Evolutionary conservation across 2,113 vertebrate species (phyloP), one percentile per base, ranked within the genome.

Genomic region (Pleuronectes platessa): DNA sequence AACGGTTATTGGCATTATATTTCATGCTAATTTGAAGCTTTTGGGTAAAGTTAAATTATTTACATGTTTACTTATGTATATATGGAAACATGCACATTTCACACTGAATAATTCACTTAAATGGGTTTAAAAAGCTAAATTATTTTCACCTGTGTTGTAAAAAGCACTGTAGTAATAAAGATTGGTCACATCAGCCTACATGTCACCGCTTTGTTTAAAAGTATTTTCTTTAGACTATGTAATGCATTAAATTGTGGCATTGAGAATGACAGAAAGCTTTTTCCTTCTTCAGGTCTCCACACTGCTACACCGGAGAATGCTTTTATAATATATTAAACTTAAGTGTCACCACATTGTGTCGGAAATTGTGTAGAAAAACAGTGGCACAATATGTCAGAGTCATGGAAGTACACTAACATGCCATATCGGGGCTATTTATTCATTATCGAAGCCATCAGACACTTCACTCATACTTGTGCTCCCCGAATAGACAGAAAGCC

Each of bases 381-480:
- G 49, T 61, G 63, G 31, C 6, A 24, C 20, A 2, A 4, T 10
- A 76, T 47, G 42, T 61, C 12, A 68, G 17, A 73, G 47, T 20
- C n/a, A 20, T 54, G 20, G 3, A 58, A 21, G 21, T 35, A 27
- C 17, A 69, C 75, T 59, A 55, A 70, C 31, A 55, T 3, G 2
- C 26, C 35, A 42, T 31, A 77, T 76, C 23, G 42, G 27, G 55
- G 63, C 67, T 53, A 40, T 83, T 78, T 78, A 74, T 74, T 71
- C 59, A 84, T 76, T 79, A 78, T 26, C 53, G 56, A 42, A 60
- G 26, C 27, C 61, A 56, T 68, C 47, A 53, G 61, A 63, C 58
- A 88, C 87, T 88, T 85, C 42, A 82, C 72, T 74, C 42, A 64
- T 63, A 79, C 84, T 82, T 74, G 10, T 66, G 37, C 23, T 54